Base-by-base conservation (phyloP, 2,888 invertebrate species). In the Corythucha ciliata region DNA sequence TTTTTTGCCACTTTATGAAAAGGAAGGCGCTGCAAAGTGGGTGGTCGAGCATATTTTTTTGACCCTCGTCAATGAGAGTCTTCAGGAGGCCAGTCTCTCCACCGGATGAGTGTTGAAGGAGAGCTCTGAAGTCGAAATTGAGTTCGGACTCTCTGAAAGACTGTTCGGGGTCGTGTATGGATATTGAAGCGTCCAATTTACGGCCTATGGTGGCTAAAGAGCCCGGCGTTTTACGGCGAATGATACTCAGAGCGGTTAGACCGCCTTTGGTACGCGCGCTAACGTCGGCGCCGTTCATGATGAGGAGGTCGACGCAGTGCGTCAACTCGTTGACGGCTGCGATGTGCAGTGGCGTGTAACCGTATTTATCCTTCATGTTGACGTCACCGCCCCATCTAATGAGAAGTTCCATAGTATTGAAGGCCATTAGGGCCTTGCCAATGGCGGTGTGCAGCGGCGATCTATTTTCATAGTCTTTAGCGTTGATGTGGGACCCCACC, bases 1-100 rank as follows among this genome's bases (percentile, higher is more conserved):
- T 88, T 67, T 89, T 87, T 62, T 86, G 84, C 90, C 90, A 90
- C 66, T 90, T 90, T 46, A 90, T 77, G 64, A 88, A 81, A 0
- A 90, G 72, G 65, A 90, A 90, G 0, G 89, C 87, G 7, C 89
- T 86, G 66, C 89, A 89, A 4, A 90, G 69, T 0, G 90, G 90
- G 70, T 90, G 90, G 47, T 87, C 75, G 2, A 90, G 68, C 32
- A 90, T 83, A 66, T 87, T 85, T 63, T 89, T 89, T 65, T 89
- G 89, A 0, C 89, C 88, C 67, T 88, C 88, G 60, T 87, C 86
- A 1, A 90, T 85, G 59, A 89, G 85, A 0, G 86, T 87, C 60
- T 88, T 87, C 55, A 90, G 70, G 64, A 88, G 87, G 61, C 85
- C 83, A 49, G 88, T 87, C 68, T 90, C 89, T 4, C 86, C 77